A percentile compares a stretch with the other conserved stretches of the same genome.
Conservation (phyloP, 2,797 vertebrate genomes). For the Leptoclinus maculatus region DNA sequence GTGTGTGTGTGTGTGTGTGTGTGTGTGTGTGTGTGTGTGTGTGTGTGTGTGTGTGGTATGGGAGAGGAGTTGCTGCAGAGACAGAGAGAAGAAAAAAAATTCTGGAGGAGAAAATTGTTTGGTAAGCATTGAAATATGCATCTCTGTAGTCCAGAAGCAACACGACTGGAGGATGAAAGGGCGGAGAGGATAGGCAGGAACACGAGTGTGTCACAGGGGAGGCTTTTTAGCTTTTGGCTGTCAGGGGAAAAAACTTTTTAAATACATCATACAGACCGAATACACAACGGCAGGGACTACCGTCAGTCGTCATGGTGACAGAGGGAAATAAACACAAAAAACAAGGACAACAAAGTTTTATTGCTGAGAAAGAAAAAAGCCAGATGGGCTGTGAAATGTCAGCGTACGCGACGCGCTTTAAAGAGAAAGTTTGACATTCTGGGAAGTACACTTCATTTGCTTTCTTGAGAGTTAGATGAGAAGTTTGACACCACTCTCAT, state of each 20-base stretch:
- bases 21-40: constrained; percentile 19
- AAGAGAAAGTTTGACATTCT: not conserved
- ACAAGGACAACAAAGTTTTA: constrained; percentile 44
- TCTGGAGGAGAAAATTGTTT: constrained; percentile 51
- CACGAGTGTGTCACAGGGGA: constrained; percentile 57
- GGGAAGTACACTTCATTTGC: not conserved
- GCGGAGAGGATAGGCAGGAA: constrained; percentile 48
- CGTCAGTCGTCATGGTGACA: constrained; percentile 63
- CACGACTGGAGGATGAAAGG: constrained; percentile 61
- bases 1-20: constrained; percentile 10
- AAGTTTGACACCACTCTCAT: not conserved
- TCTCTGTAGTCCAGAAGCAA: constrained; percentile 69
- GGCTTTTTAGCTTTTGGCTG: constrained; percentile 52
- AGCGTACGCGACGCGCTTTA: not conserved
- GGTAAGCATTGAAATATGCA: constrained; percentile 73
- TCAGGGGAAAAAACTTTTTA: constrained; percentile 36
- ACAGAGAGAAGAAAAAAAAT: constrained; percentile 39
- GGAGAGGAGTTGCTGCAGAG: constrained; percentile 48
- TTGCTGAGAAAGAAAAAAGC: not conserved
- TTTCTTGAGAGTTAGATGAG: not conserved
- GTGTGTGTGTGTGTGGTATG: constrained; percentile 12
- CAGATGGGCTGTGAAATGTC: not conserved
- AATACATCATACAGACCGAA: constrained; percentile 41
- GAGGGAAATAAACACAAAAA: constrained; percentile 51
- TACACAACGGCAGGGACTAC: constrained; percentile 28